Evolutionary conservation across 2,888 invertebrate genomes (phyloP), one percentile per base, ranked within the genome.

Genomic region (Epistrophe eligans): DNA sequence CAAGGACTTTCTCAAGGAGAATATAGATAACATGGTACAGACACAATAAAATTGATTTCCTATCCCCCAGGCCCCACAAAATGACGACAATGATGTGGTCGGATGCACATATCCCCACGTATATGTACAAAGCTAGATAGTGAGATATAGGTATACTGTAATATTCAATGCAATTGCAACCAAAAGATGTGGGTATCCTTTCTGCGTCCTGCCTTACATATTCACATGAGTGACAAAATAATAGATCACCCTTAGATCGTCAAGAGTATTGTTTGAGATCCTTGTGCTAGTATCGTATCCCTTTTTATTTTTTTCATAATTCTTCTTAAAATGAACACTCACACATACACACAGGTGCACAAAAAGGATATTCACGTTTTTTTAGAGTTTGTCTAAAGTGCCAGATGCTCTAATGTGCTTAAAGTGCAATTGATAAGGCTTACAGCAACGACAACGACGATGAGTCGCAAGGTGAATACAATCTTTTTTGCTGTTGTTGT

Each of bases 331-430:
- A 48, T 2, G 9, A 55, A n/a, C 15, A 55, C 24, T n/a, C n/a
- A n/a, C 11, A 19, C 32, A 58, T 13, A 55, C 43, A 67, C 45
- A 77, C 32, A 70, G 82, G 72, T 55, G 43, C 62, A 76, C 64
- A 79, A 71, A 79, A 87, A 67, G 77, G 76, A 87, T 72, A 70
- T 79, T 72, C 79, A 83, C 66, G 66, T 79, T 62, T 74, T n/a
- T 43, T 70, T 24, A 74, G 77, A 64, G 85, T 76, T 64, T 55
- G 43, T 72, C 58, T 64, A 79, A 73, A 85, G 83, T 79, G 79
- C 85, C 79, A 87, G 83, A 87, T 87, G 79, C 77, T 87, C 79
- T 87, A 87, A 87, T 87, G 87, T 76, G 79, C 76, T 87, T 83
- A 67, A 66, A 79, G 87, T 79, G 79, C 87, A 79, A 87, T 87